Base-by-base conservation (phyloP, 2,888 invertebrate species). In the Entomobrya multifasciata region DNA sequence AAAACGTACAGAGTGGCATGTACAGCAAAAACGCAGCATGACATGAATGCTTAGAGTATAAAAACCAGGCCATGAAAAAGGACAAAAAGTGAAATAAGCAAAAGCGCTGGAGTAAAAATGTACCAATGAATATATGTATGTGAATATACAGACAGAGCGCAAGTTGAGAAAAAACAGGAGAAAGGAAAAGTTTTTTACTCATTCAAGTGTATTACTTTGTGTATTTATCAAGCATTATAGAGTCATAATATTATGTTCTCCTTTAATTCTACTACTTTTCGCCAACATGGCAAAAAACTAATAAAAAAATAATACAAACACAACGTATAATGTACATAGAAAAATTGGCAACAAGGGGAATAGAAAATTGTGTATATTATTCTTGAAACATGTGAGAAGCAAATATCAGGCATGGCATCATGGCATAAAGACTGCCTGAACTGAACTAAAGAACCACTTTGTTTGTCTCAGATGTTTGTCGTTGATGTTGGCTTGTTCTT, bases 1-100 rank as follows among this genome's bases (percentile, higher is more conserved):
- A 80, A 86, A 86, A 76, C 60, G 57, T 67, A 70, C 70, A 67
- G 78, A 60, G 52, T 65, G 49, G 60, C 79, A 80, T 55, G 36
- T 62, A 72, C 20, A 36, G 70, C 57, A 44, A 57, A 85, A 80
- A 65, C 52, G 52, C 36, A 62, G 47, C 49, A 67, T n/a, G n/a
- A n/a, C n/a, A n/a, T 84, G 85, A 85, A 72, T 79, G 85, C 70
- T 30, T 47, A 78, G 70, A 83, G 77, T 83, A 77, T 67, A 67
- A 36, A 83, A 80, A 74, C 27, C 27, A 55, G 47, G 76, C 36
- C 15, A 44, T 1, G 30, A 55, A 44, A 44, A 47, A 67, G 78
- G 36, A 70, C 57, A 70, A 78, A 78, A 41, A 76, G 27, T 77
- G 62, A 49, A 25, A 27, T 30, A 52, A 3, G 17, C 17, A 52